These are phyloP conservation scores for Eupithecia inturbata DNA, from an alignment of 2,888 invertebrate genomes.

Conservation along the genomic window DNA sequence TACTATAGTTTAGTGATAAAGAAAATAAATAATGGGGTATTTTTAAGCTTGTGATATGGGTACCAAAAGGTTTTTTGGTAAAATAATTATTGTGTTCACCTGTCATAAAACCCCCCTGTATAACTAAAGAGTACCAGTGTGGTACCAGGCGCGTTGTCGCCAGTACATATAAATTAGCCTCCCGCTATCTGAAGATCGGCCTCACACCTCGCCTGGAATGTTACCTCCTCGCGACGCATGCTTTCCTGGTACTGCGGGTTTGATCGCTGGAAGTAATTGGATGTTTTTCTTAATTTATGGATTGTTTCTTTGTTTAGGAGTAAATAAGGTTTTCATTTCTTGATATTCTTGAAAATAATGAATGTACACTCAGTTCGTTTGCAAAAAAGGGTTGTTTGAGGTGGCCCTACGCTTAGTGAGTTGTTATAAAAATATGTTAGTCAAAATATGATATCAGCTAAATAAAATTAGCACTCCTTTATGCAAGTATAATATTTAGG, in stretches of 20 bases:
- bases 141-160: conserved; percentile 73
- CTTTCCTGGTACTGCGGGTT: conserved; percentile 62
- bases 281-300: conserved; percentile 24
- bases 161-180: conserved; percentile 82
- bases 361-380: too few relatives aligned
- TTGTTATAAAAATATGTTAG: too few relatives aligned
- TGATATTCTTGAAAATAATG: background rate
- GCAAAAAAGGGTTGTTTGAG: too few relatives aligned
- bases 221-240: conserved; percentile 63
- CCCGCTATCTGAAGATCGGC: conserved; percentile 79
- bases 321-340: background rate
- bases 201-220: conserved; percentile 82
- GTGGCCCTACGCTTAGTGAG: too few relatives aligned
- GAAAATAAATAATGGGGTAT: background rate
- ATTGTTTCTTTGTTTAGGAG: conserved; percentile 19
- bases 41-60: background rate
- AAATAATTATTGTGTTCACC: background rate
- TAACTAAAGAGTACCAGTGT: conserved; percentile 52
- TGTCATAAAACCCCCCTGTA: conserved; percentile 35
- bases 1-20: background rate
- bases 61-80: background rate
- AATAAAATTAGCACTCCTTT: too few relatives aligned
- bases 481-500: too few relatives aligned
- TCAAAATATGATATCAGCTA: too few relatives aligned
- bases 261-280: conserved; percentile 28